Base-by-base conservation (phyloP, 2,797 vertebrate genomes). In the Coendou prehensilis region DNA sequence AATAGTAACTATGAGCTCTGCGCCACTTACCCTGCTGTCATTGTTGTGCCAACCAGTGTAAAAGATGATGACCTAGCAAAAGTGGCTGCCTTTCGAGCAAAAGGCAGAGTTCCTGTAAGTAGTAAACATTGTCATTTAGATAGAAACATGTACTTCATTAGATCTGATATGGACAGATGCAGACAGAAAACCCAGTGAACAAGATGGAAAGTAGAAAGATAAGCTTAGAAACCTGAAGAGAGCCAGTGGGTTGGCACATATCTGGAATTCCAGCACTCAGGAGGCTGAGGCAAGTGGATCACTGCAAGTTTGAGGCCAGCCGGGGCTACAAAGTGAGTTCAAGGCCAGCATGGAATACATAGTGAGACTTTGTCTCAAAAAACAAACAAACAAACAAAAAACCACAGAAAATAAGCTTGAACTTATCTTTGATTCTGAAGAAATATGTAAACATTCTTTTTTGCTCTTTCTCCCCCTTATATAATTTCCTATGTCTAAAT, bases 31-130 rank as follows among this genome's bases (percentile, higher is more conserved):
- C 99, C 99, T 73, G 98, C 99, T 57, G 13, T 99, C 96, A 98
- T 99, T 94, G 99, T 99, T 78, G 98, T 99, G 97, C 99, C 99
- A 98, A 99, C 99, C 83, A 99, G 99, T 94, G 99, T 99, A 59
- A 98, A 98, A 73, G 99, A 99, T 0, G 99, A 99, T 0, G 99
- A 99, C 96, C 98, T 99, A 93, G 98, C 98, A 61, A 99, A 99
- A 96, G 99, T 99, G 92, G 99, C 99, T 30, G 98, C 99, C 0
- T 99, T 99, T 96, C 98, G 99, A 98, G 99, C 99, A 87, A 99
- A 99, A 98, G 99, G 99, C 90, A 99, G 99, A 97, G 99, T 99
- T 91, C 99, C 99, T 87, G 99, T 99, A 96, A 99, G 99, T 98
- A 78, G 88, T 82, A 71, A 67, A 6, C 37, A 30, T 28, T 78